Conservation (phyloP, 1,140 invertebrate genomes). For the Dermatophagoides farinae region DNA sequence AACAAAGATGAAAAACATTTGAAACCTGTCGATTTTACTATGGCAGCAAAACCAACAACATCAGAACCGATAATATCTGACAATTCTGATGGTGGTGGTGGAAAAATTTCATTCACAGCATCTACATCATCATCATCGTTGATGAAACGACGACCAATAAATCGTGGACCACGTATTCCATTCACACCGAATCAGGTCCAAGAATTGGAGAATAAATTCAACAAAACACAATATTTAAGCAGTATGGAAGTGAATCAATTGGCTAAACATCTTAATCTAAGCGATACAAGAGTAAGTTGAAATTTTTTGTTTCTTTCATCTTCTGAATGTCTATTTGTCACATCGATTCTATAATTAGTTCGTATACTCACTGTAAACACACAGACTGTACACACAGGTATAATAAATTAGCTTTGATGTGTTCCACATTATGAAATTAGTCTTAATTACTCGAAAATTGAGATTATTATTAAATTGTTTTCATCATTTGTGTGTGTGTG, state of each 20-base stretch:
- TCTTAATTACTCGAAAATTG: too few species aligned
- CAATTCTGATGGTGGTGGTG: not conserved
- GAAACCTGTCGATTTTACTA: too few species aligned
- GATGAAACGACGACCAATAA: constrained; percentile 27
- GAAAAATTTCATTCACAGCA: constrained; percentile 19
- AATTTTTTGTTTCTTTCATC: not conserved
- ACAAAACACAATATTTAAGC: constrained; percentile 36
- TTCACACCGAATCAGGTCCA: constrained; percentile 38
- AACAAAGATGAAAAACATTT: too few species aligned
- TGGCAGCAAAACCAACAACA: too few species aligned
- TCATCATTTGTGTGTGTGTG: too few species aligned
- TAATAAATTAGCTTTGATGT: too few species aligned
- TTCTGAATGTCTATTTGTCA: not conserved
- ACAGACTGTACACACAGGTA: too few species aligned
- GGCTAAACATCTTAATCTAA: constrained; percentile 34
- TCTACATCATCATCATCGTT: not conserved
- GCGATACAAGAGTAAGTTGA: constrained; percentile 36
- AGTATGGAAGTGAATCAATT: constrained; percentile 36
- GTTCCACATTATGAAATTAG: too few species aligned
- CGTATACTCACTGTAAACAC: too few species aligned
- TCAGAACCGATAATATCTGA: not conserved
- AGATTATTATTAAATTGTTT: too few species aligned
- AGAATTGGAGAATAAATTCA: constrained; percentile 36
- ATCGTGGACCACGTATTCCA: constrained; percentile 39
- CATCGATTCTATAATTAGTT: too few species aligned